Evolutionary conservation across 2,113 vertebrate species (phyloP).

Genomic region (Pica pica): DNA sequence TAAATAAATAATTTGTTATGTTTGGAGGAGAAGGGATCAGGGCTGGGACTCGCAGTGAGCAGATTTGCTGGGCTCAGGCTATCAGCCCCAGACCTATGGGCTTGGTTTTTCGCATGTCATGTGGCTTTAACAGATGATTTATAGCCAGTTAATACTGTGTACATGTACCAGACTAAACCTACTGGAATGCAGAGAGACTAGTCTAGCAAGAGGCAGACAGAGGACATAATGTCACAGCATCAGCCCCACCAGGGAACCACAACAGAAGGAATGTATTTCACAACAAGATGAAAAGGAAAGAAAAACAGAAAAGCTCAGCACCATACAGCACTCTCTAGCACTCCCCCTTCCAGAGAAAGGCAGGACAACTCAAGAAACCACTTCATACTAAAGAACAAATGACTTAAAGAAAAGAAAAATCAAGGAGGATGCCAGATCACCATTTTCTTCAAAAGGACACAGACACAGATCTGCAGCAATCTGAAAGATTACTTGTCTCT

Average conservation of each 20-base stretch:
- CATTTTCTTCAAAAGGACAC: neutral
- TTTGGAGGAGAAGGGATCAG: neutral
- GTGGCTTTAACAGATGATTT: constrained; percentile 14
- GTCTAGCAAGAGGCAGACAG: constrained; percentile 29
- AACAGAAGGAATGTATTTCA: constrained; percentile 44
- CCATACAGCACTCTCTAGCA: neutral
- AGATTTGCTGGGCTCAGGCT: neutral
- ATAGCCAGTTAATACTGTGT: neutral
- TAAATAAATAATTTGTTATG: neutral
- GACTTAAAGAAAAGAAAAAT: neutral
- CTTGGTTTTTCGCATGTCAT: neutral
- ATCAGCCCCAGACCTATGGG: neutral
- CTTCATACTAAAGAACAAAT: neutral
- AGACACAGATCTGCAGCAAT: neutral
- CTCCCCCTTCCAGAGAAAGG: neutral
- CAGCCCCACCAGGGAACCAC: constrained; percentile 26
- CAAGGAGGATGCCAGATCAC: neutral
- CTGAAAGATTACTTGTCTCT: neutral
- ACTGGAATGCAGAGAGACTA: constrained; percentile 51
- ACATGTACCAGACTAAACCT: constrained; percentile 30
- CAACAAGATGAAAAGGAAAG: constrained; percentile 6
- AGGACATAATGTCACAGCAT: constrained; percentile 42
- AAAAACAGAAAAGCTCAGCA: constrained; percentile 17
- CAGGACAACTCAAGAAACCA: neutral
- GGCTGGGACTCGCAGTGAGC: neutral